These are phyloP conservation scores for Trichonephila clavipes DNA, from an alignment of 1,140 invertebrate species.

Conservation along the genomic window DNA sequence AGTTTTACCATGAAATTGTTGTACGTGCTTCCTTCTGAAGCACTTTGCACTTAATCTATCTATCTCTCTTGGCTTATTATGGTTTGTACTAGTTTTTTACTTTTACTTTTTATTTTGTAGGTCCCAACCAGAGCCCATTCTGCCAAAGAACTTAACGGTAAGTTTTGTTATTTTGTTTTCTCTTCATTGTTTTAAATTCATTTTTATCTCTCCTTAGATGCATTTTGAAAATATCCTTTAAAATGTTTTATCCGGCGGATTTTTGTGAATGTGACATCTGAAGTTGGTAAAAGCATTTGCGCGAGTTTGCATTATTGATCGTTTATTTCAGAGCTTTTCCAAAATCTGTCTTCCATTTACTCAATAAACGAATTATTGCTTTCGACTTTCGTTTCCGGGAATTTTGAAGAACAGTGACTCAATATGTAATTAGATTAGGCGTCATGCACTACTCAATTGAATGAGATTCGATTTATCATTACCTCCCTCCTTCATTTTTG, in stretches of 20 bases:
- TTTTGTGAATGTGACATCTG: background rate
- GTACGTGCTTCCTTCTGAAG: background rate
- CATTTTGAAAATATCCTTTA: background rate
- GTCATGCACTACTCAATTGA: background rate
- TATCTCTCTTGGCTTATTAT: background rate
- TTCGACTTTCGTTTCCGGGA: background rate
- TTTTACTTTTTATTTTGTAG: slow-evolving; percentile 55
- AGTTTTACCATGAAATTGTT: background rate
- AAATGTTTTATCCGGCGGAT: slow-evolving; percentile 6
- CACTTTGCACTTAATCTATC: background rate
- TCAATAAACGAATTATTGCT: slow-evolving; percentile 45
- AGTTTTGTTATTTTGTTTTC: slow-evolving; percentile 35
- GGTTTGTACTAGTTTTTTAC: slow-evolving; percentile 53
- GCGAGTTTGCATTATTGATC: slow-evolving; percentile 39
- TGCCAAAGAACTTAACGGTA: slow-evolving; percentile 67
- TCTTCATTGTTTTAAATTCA: background rate
- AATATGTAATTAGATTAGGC: slow-evolving; percentile 27
- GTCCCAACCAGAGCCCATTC: slow-evolving; percentile 53
- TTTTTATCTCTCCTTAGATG: background rate
- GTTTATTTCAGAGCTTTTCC: background rate
- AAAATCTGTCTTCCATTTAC: slow-evolving; percentile 25
- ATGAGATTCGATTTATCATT: slow-evolving; percentile 6
- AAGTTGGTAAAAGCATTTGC: slow-evolving; percentile 23
- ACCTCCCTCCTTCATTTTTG: background rate
- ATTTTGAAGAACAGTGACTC: background rate